A percentile compares a stretch with the other conserved stretches of the same genome.
These are phyloP conservation scores for Pseudococcus viburni DNA, from an alignment of 2,888 invertebrate genomes.

Conservation along the genomic window DNA sequence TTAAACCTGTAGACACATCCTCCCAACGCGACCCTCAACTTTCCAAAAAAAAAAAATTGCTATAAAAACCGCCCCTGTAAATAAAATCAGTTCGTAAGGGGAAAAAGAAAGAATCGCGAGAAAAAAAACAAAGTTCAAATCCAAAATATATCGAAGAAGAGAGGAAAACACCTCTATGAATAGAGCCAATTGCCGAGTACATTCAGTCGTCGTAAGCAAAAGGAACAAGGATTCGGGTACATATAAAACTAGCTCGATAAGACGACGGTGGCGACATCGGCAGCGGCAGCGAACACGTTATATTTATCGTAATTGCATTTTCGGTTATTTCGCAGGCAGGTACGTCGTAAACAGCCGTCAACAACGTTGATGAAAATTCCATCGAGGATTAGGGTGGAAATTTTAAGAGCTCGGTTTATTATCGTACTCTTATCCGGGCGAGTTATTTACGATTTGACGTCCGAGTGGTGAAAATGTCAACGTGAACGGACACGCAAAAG, in stretches of 20 bases:
- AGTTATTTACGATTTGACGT: conserved; percentile 20
- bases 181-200: not conserved
- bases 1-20: no score
- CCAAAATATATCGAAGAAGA: no score
- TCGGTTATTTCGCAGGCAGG: not conserved
- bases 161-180: not conserved
- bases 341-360: conserved; percentile 30
- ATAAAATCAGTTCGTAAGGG: no score
- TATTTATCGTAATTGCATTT: conserved; percentile 35
- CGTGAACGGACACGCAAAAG: conserved; percentile 17
- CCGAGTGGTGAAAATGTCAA: conserved; percentile 25
- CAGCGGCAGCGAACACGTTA: not conserved
- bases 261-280: not conserved
- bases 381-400: conserved; percentile 12
- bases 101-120: no score
- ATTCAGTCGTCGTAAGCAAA: not conserved
- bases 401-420: conserved; percentile 22
- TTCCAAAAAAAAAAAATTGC: no score
- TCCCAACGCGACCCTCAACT: no score
- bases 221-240: not conserved
- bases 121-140: no score
- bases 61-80: no score
- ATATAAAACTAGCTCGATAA: not conserved
- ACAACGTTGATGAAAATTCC: conserved; percentile 27
- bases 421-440: conserved; percentile 14